These are phyloP conservation scores for Beroe forskalii DNA, from an alignment of 37 sponge, comb jelly and placozoan species.

Conservation along the genomic window DNA sequence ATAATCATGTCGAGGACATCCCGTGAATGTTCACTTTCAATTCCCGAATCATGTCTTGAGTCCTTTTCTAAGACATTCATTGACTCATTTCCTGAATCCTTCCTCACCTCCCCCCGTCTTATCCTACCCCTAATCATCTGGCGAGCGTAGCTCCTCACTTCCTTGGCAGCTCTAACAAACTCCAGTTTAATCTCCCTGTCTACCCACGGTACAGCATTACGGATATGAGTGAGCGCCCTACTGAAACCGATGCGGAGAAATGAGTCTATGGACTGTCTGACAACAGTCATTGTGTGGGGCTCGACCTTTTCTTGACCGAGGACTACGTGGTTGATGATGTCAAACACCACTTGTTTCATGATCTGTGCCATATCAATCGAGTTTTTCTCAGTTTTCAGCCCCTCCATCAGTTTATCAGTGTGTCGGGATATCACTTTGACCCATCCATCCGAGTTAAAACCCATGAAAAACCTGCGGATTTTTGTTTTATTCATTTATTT, in stretches of 20 bases:
- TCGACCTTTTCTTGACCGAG: neutral
- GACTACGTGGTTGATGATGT: neutral
- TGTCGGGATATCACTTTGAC: neutral
- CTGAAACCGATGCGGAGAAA: too few species aligned
- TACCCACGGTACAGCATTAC: neutral
- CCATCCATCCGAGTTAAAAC: neutral
- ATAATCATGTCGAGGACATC: constrained; percentile 27
- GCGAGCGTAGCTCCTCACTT: neutral
- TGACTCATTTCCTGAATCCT: neutral
- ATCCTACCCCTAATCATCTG: neutral
- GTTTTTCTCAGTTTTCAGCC: neutral
- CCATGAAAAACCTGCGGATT: too few species aligned
- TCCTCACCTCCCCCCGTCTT: neutral
- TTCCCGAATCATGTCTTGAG: neutral
- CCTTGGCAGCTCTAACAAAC: neutral
- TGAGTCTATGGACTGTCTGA: neutral
- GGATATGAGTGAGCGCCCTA: too few species aligned
- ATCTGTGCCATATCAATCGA: neutral
- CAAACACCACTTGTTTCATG: neutral
- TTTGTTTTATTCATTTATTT: too few species aligned
- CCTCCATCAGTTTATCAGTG: neutral
- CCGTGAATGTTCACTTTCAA: neutral
- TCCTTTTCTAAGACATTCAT: neutral
- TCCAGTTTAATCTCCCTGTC: neutral
- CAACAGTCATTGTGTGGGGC: neutral